Percentiles rank a stretch among this genome's conserved stretches.
These are phyloP conservation scores for Melanotaenia duboulayi DNA, from an alignment of 2,113 vertebrate genomes.

Conservation along the genomic window DNA sequence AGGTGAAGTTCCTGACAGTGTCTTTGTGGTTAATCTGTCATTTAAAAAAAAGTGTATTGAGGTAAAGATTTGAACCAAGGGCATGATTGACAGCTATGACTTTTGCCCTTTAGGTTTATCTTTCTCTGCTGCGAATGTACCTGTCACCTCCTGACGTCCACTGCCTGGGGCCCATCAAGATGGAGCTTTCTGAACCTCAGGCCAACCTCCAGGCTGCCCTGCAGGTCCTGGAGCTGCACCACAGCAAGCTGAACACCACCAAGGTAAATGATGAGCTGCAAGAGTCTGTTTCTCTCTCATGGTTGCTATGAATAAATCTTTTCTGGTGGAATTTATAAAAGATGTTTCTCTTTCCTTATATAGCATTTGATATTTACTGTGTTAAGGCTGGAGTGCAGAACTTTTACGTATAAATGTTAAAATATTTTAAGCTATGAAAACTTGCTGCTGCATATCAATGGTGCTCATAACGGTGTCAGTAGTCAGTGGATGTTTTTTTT, in stretches of 20 bases:
- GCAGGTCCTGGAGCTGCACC: constrained; percentile 93
- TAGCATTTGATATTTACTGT: no score
- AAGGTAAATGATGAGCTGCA: constrained; percentile 83
- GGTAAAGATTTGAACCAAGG: neutral
- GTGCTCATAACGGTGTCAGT: no score
- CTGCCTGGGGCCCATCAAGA: constrained; percentile 94
- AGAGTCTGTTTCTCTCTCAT: neutral
- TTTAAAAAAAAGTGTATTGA: neutral
- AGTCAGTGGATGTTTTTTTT: no score
- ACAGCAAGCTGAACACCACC: constrained; percentile 96
- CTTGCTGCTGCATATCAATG: no score
- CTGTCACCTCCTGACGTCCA: constrained; percentile 95
- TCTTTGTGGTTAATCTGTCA: constrained; percentile 8
- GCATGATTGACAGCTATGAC: neutral
- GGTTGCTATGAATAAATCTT: neutral
- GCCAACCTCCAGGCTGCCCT: constrained; percentile 94
- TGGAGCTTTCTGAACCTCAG: constrained; percentile 92
- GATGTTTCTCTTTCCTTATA: neutral
- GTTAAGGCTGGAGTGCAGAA: no score
- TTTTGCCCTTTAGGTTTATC: constrained; percentile 87
- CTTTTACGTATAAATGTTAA: no score
- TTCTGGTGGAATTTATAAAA: neutral
- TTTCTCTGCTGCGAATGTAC: constrained; percentile 97
- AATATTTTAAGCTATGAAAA: no score
- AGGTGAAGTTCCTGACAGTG: neutral